These are phyloP conservation scores for Bilobella aurantiaca DNA, from an alignment of 1,140 invertebrate species.

Conservation along the genomic window DNA sequence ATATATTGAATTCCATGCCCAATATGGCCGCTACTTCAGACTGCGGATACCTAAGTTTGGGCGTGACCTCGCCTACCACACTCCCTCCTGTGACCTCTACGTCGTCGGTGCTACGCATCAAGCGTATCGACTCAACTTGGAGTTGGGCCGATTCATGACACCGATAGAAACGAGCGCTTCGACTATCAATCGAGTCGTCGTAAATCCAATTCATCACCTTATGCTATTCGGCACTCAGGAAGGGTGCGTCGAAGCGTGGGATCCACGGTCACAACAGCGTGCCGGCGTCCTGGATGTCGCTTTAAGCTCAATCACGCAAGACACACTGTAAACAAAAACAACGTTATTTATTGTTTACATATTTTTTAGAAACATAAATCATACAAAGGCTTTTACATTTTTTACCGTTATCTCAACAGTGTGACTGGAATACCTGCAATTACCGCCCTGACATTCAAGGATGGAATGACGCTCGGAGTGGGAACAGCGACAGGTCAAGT, in stretches of 20 bases:
- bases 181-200: constrained; percentile 71
- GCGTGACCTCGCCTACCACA: constrained; percentile 84
- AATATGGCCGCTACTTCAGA: constrained; percentile 80
- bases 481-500: constrained; percentile 89
- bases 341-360: constrained; percentile 8
- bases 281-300: constrained; percentile 78
- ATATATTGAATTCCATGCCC: constrained; percentile 89
- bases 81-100: constrained; percentile 79
- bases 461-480: constrained; percentile 72
- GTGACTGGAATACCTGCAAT: constrained; percentile 59
- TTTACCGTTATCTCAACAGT: constrained; percentile 41
- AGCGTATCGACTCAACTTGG: constrained; percentile 89
- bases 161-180: constrained; percentile 63
- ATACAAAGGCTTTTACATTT: constrained; percentile 9
- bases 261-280: constrained; percentile 64
- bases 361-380: no score
- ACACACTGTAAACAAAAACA: constrained; percentile 45
- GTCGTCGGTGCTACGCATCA: constrained; percentile 78
- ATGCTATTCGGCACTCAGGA: constrained; percentile 79
- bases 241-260: constrained; percentile 91
- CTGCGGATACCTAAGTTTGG: constrained; percentile 90
- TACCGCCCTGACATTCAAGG: constrained; percentile 68
- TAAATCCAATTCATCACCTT: constrained; percentile 82
- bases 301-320: constrained; percentile 53
- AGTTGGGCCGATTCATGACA: constrained; percentile 85